A percentile compares a stretch with the other conserved stretches of the same genome.
phyloP scores from a whole-genome alignment of 2,113 vertebrate genomes.

The Sturnira hondurensis region DNA sequence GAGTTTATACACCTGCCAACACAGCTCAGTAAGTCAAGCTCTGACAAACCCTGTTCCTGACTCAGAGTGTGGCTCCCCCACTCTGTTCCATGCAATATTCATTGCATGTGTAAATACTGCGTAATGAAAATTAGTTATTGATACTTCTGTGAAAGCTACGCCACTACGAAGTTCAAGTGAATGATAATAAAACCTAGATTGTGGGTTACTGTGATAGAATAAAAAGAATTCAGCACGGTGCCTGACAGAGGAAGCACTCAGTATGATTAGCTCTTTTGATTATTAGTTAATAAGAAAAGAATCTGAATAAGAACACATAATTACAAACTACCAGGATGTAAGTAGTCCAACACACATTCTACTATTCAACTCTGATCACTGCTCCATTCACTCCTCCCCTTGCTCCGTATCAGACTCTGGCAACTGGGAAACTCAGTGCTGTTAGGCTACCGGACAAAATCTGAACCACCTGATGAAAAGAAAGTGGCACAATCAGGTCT shows the following conservation, averaged over 20 bases:
- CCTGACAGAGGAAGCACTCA: neutral
- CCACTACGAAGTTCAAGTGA: neutral
- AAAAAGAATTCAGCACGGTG: neutral
- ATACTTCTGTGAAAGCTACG: neutral
- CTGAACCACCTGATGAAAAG: neutral
- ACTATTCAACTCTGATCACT: neutral
- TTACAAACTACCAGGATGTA: conserved; percentile 25
- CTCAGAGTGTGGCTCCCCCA: neutral
- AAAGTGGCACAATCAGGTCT: neutral
- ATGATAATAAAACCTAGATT: neutral
- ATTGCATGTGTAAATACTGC: neutral
- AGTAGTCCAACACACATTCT: neutral
- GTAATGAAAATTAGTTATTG: neutral
- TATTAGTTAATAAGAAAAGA: conserved; percentile 11
- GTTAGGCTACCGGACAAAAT: neutral
- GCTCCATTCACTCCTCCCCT: neutral
- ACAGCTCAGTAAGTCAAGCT: neutral
- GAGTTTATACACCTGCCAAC: neutral
- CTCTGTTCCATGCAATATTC: neutral
- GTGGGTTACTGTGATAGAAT: neutral
- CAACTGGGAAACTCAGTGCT: neutral
- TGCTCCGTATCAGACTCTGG: neutral
- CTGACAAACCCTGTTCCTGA: neutral
- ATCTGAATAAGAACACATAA: neutral
- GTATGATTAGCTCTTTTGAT: neutral